A percentile compares a stretch with the other conserved stretches of the same genome.
Conservation (phyloP, 2,888 invertebrate species). For the Drymonia ruficornis region DNA sequence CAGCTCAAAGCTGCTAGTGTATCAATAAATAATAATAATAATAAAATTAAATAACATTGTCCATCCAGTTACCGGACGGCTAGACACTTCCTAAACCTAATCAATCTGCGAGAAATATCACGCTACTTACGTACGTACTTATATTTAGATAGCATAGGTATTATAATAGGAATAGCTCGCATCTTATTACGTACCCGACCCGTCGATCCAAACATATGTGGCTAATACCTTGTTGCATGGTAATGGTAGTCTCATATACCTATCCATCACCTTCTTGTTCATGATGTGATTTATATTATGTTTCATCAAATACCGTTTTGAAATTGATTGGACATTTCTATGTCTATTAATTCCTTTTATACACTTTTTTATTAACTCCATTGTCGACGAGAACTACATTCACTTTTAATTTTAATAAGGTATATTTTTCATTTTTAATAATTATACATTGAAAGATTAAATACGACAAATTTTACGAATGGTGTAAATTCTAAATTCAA, state of each 20-base stretch:
- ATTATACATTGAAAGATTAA: background rate
- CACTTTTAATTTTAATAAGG: background rate
- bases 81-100: too few species aligned
- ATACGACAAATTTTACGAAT: background rate
- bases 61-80: too few species aligned
- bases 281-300: slow-evolving; percentile 76
- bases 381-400: background rate
- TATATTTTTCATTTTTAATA: background rate
- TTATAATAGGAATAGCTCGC: too few species aligned
- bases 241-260: slow-evolving; percentile 83
- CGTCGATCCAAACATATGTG: slow-evolving; percentile 92
- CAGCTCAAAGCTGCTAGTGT: too few species aligned
- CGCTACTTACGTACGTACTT: too few species aligned
- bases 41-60: too few species aligned
- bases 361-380: slow-evolving; percentile 1
- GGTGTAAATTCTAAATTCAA: slow-evolving; percentile 3
- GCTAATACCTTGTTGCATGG: slow-evolving; percentile 86
- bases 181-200: slow-evolving; percentile 75
- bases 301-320: slow-evolving; percentile 59
- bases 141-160: too few species aligned
- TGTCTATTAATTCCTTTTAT: background rate
- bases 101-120: too few species aligned
- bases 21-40: too few species aligned
- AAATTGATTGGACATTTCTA: slow-evolving; percentile 8
- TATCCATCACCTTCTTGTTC: slow-evolving; percentile 76